These are phyloP conservation scores for Macrocentrus cingulum DNA, from an alignment of 1,140 invertebrate species.

Conservation along the genomic window DNA sequence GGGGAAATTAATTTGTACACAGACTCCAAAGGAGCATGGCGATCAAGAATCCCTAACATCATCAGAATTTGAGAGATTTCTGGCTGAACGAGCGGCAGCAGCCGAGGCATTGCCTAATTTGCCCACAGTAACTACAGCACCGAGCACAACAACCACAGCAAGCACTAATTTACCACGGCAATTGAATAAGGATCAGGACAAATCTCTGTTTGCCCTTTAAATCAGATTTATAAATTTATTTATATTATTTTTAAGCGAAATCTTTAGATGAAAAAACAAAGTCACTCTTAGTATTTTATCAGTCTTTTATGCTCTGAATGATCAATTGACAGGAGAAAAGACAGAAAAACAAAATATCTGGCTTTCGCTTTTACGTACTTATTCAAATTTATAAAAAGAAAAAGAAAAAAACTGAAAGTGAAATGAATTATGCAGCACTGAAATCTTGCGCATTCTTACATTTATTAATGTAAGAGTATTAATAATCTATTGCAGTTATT, in stretches of 20 bases:
- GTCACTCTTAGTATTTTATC: background rate
- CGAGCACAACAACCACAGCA: slow-evolving; percentile 37
- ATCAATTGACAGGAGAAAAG: background rate
- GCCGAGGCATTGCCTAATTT: slow-evolving; percentile 68
- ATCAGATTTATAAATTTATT: slow-evolving; percentile 23
- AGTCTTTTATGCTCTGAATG: background rate
- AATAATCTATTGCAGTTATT: background rate
- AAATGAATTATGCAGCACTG: too few relatives aligned
- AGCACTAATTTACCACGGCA: slow-evolving; percentile 46
- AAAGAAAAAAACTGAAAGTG: background rate
- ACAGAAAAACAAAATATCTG: slow-evolving; percentile 15
- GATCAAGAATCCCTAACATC: slow-evolving; percentile 70
- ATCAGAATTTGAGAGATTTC: slow-evolving; percentile 90
- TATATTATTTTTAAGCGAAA: slow-evolving; percentile 14
- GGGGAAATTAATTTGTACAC: background rate
- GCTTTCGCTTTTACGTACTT: slow-evolving; percentile 43
- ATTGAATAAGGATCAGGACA: slow-evolving; percentile 56
- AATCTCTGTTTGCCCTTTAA: slow-evolving; percentile 58
- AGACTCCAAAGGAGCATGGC: slow-evolving; percentile 39
- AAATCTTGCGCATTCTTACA: background rate
- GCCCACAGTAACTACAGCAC: slow-evolving; percentile 36
- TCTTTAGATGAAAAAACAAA: background rate
- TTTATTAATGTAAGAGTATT: background rate
- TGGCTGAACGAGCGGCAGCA: slow-evolving; percentile 84
- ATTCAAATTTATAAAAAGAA: slow-evolving; percentile 30